Base-by-base conservation (phyloP, 1,140 invertebrate species). In the Pomacea maculata region DNA sequence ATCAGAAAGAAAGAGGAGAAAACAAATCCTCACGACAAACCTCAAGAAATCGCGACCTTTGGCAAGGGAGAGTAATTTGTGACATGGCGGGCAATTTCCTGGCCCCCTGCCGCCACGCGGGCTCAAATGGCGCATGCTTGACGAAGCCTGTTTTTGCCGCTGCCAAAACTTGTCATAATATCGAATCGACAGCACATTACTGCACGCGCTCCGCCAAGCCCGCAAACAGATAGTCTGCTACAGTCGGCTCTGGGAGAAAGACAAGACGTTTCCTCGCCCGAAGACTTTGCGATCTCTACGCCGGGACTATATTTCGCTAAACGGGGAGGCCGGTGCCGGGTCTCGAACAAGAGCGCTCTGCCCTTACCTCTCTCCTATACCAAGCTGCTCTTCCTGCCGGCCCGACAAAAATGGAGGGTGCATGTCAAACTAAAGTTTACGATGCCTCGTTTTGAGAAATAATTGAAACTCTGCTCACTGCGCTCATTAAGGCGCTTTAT, bases 101-200 rank as follows among this genome's bases (percentile, higher is more conserved):
- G 65, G 17, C 77, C 77, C 77, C 77, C 77, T 70, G 77, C 65
- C 25, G 77, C 57, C 67, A 4, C 15, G 6, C 17, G n/a, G n/a
- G 77, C 77, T 78, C 77, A 55, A 78, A 57, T 78, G 34, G 65
- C 77, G 67, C 65, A 57, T 21, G 77, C 52, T 78, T 78, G 77
- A 68, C 77, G 63, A n/a, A 21, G 77, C 45, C 17, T 45, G 77
- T 78, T 55, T 70, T 71, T 71, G 55, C 14, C 67, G 34, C 77
- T 78, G 65, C 67, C 52, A n/a, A 68, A 45, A 21, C 77, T 71
- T 78, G 77, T 78, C 77, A 78, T 78, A 78, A 78, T 64, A 78
- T 57, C 29, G 52, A 57, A 65, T 70, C 77, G 55, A 52, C 57
- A 17, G 57, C 57, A 61, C 57, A 61, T 61, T 61, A 61, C 57